phyloP scores from a whole-genome alignment of 37 sponge, comb jelly and placozoan species.

The Hexactinellida sp. region DNA sequence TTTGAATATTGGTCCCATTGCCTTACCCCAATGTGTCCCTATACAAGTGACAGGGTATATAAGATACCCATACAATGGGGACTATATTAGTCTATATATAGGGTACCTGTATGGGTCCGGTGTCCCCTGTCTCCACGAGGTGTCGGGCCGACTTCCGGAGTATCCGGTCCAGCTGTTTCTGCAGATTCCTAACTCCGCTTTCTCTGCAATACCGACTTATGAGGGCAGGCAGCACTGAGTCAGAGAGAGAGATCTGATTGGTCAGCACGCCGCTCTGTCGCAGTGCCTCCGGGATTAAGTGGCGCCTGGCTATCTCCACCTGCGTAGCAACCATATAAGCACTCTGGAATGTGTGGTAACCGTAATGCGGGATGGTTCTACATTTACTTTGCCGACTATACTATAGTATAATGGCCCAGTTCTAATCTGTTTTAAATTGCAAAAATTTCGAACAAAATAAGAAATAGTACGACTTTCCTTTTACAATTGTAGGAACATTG shows the following conservation, averaged over 20 bases:
- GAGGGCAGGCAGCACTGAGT: constrained; percentile 40
- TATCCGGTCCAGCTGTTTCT: constrained; percentile 87
- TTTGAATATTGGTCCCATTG: no score
- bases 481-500: no score
- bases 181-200: constrained; percentile 86
- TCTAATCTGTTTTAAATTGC: no score
- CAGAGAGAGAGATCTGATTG: constrained; percentile 29
- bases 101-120: neutral
- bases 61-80: neutral
- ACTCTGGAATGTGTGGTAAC: no score
- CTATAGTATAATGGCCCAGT: no score
- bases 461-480: no score
- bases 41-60: neutral
- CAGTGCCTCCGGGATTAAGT: constrained; percentile 70
- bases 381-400: no score
- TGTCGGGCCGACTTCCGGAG: neutral
- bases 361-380: no score
- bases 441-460: no score
- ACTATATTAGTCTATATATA: neutral
- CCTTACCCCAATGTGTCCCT: no score
- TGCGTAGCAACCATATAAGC: neutral
- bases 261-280: constrained; percentile 35
- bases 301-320: constrained; percentile 23
- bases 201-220: constrained; percentile 85
- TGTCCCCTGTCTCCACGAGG: neutral